These are phyloP conservation scores for Aromia moschata DNA, from an alignment of 2,888 invertebrate species.

Conservation along the genomic window DNA sequence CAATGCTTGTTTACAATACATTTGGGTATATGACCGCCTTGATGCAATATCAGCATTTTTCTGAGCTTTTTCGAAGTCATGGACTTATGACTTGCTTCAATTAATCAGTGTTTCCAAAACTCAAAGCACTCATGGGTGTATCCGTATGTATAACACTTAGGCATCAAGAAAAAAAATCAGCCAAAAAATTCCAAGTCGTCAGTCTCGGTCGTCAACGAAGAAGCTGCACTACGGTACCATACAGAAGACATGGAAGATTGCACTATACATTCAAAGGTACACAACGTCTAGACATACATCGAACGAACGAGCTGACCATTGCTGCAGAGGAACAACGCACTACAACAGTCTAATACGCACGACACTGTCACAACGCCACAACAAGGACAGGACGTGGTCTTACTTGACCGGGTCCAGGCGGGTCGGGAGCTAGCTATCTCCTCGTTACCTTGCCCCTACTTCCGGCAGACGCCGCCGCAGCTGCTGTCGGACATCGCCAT, in stretches of 20 bases:
- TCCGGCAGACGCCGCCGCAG: slow-evolving; percentile 70
- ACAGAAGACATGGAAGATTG: slow-evolving; percentile 41
- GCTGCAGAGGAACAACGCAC: slow-evolving; percentile 62
- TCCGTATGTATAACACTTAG: too few species aligned
- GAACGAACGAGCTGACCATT: slow-evolving; percentile 64
- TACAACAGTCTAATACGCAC: slow-evolving; percentile 60
- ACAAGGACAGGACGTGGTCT: slow-evolving; percentile 61
- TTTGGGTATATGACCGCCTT: too few species aligned
- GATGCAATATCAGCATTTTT: too few species aligned
- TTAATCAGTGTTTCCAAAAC: too few species aligned
- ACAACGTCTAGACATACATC: slow-evolving; percentile 64
- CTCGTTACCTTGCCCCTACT: slow-evolving; percentile 72
- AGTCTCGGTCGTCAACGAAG: slow-evolving; percentile 29
- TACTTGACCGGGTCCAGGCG: slow-evolving; percentile 63
- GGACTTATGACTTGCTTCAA: too few species aligned
- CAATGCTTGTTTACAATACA: too few species aligned
- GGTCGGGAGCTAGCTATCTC: slow-evolving; percentile 68
- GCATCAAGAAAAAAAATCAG: slow-evolving; percentile 18
- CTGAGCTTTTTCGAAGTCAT: too few species aligned
- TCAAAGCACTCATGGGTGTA: too few species aligned
- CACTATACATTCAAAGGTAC: slow-evolving; percentile 45
- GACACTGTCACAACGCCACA: slow-evolving; percentile 65
- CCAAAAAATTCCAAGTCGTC: slow-evolving; percentile 12
- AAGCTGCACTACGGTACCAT: slow-evolving; percentile 37
- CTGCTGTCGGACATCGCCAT: slow-evolving; percentile 59